A percentile compares a stretch with the other conserved stretches of the same genome.
These are phyloP conservation scores for Paragorgia papillata DNA, from an alignment of 92 coral and sea anemone species.

Conservation along the genomic window DNA sequence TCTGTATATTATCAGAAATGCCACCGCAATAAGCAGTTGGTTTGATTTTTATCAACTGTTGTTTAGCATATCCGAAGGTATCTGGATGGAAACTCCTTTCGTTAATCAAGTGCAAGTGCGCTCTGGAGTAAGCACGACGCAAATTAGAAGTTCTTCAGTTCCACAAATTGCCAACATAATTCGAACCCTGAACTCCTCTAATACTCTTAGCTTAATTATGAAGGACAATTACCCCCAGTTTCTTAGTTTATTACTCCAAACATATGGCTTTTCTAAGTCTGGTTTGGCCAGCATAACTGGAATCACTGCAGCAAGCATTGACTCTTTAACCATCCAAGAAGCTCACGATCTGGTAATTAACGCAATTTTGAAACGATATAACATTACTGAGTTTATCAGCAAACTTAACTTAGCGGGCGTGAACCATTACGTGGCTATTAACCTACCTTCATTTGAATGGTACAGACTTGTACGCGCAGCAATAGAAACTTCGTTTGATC, in stretches of 20 bases:
- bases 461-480: slow-evolving; percentile 25
- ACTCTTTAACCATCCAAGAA: slow-evolving; percentile 19
- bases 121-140: neutral
- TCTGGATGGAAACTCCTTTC: slow-evolving; percentile 33
- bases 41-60: slow-evolving; percentile 21
- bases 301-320: slow-evolving; percentile 8
- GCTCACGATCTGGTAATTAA: slow-evolving; percentile 18
- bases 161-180: slow-evolving; percentile 21
- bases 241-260: slow-evolving; percentile 14
- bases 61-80: slow-evolving; percentile 9
- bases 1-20: slow-evolving; percentile 26
- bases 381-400: slow-evolving; percentile 5
- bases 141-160: neutral
- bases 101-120: neutral
- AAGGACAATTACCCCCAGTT: neutral
- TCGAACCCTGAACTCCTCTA: slow-evolving; percentile 6
- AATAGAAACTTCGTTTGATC: slow-evolving; percentile 19
- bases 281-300: neutral
- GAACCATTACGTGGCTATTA: slow-evolving; percentile 8
- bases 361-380: neutral
- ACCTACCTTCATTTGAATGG: slow-evolving; percentile 37
- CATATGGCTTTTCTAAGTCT: slow-evolving; percentile 22
- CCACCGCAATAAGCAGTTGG: slow-evolving; percentile 16
- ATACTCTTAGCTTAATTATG: neutral
- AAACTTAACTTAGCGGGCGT: slow-evolving; percentile 4